These are phyloP conservation scores for Tetramorium parvispinum DNA, from an alignment of 1,140 invertebrate species.

Conservation along the genomic window DNA sequence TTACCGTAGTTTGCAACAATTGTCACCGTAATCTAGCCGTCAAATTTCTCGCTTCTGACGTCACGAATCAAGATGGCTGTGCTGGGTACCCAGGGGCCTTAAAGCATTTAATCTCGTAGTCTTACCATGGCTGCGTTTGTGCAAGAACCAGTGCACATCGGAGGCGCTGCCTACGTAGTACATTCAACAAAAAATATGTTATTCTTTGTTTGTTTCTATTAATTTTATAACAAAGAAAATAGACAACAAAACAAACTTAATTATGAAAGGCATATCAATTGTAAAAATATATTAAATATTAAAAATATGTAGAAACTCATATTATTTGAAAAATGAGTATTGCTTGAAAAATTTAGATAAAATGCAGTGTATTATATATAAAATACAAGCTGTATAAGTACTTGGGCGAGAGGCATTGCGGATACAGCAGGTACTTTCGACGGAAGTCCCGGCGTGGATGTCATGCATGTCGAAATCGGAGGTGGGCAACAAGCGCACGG, in stretches of 20 bases:
- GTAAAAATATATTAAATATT: not conserved
- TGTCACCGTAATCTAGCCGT: too few species aligned
- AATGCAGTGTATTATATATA: not conserved
- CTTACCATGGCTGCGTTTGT: slow-evolving; percentile 74
- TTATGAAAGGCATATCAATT: not conserved
- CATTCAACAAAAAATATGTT: slow-evolving; percentile 46
- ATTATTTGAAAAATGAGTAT: not conserved
- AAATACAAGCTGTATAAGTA: slow-evolving; percentile 43
- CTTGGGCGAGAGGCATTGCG: slow-evolving; percentile 32
- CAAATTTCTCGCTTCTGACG: too few species aligned
- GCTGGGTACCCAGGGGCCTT: too few species aligned
- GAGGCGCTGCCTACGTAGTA: slow-evolving; percentile 46
- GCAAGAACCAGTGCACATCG: slow-evolving; percentile 75
- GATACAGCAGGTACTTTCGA: slow-evolving; percentile 33
- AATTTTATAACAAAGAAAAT: not conserved
- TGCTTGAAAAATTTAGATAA: not conserved
- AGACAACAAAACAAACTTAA: not conserved
- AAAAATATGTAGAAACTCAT: not conserved
- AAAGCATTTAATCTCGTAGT: not conserved
- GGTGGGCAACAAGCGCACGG: slow-evolving; percentile 75
- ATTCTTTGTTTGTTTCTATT: not conserved
- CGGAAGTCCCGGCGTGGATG: slow-evolving; percentile 28
- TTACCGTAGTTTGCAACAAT: too few species aligned
- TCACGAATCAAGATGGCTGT: too few species aligned
- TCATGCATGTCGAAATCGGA: slow-evolving; percentile 42